Base-by-base conservation (phyloP, 2,797 vertebrate species). In the Epinephelus awoara region DNA sequence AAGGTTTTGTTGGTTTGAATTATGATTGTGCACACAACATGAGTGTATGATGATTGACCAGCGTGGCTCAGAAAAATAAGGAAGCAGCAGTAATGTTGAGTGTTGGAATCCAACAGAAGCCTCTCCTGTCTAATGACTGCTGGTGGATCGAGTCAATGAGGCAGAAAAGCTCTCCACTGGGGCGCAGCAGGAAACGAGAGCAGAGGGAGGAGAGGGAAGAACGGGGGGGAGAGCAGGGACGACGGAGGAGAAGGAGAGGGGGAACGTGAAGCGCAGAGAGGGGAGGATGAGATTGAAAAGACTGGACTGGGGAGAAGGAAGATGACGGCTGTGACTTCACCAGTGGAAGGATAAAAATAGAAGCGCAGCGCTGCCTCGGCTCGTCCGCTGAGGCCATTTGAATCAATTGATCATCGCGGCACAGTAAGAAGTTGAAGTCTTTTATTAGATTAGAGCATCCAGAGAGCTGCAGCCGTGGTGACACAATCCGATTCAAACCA, bases 301-400 rank as follows among this genome's bases (percentile, higher is more conserved):
- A 59, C 38, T 27, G 62, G 75, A 74, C 72, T 47, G 67, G 27
- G 47, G 29, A 72, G 66, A 65, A 58, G 54, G 64, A 79, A 64
- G 66, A 71, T 68, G 64, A 73, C n/a, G 68, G 64, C 85, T 67
- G 80, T 64, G 79, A 85, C 83, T 85, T 80, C 77, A 87, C 63
- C 83, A 77, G 76, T 40, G 66, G 34, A 68, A 47, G 27, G 85
- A 83, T 85, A 87, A 83, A 91, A 92, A 91, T 88, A 89, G 87
- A 83, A 80, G 55, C 27, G 64, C 19, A 75, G 68, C 52, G 40
- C 63, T 57, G 80, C 77, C 65, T 80, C 54, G 38, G 58, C 75
- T 78, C 21, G 10, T 85, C 84, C 68, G 9, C 59, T 1, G 80
- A 85, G 84, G 84, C 80, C 78, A 25, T 86, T 89, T 83, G 65